Conservation (phyloP, 2,888 invertebrate species). For the Cephus rjabovi region DNA sequence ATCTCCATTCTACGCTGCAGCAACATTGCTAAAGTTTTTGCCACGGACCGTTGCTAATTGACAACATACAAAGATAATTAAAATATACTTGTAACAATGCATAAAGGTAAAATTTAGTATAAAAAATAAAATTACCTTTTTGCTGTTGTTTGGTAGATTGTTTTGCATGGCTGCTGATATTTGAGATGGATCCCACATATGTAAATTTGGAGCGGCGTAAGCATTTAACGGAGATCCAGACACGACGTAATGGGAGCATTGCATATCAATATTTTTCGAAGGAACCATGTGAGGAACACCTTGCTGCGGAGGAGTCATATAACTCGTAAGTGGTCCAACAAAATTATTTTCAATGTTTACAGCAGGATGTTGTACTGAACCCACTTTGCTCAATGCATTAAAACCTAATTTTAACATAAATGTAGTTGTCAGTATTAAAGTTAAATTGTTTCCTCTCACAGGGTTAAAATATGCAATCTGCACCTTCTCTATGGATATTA, state of each 20-base stretch:
- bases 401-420: constrained; percentile 40
- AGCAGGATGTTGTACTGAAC: constrained; percentile 47
- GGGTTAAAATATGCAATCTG: background rate
- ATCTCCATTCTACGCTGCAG: constrained; percentile 74
- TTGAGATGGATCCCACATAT: constrained; percentile 58
- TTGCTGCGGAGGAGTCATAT: constrained; percentile 54
- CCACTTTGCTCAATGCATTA: constrained; percentile 46
- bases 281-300: constrained; percentile 49
- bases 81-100: background rate
- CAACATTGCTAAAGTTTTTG: constrained; percentile 71
- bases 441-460: background rate
- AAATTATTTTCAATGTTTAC: constrained; percentile 55
- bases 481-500: constrained; percentile 51
- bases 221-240: constrained; percentile 51
- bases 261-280: constrained; percentile 54
- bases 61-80: constrained; percentile 16
- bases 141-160: constrained; percentile 46
- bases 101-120: background rate
- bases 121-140: constrained; percentile 36
- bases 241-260: constrained; percentile 59
- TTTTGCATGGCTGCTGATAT: constrained; percentile 48
- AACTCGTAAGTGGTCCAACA: constrained; percentile 55
- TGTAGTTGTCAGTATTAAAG: background rate
- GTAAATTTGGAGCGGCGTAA: constrained; percentile 52
- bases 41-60: constrained; percentile 60